A percentile compares a stretch with the other conserved stretches of the same genome.
phyloP scores from a whole-genome alignment of 2,797 vertebrate species.

The Glossophaga mutica region DNA sequence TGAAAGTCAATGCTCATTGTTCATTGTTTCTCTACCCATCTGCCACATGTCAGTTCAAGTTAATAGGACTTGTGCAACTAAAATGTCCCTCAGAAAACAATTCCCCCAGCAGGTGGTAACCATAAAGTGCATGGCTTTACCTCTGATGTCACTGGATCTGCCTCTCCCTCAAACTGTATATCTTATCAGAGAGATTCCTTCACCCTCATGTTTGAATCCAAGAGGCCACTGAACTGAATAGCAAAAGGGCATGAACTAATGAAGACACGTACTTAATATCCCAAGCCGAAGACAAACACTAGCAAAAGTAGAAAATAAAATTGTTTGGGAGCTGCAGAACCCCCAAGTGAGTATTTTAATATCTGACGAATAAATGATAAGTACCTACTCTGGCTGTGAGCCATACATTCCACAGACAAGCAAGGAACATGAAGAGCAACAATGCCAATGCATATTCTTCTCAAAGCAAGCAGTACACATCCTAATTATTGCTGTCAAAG shows the following conservation, averaged over 20 bases:
- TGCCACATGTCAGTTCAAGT: constrained; percentile 24
- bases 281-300: background rate
- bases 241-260: background rate
- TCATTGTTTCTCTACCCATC: background rate
- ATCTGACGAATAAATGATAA: background rate
- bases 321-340: background rate
- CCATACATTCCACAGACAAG: background rate
- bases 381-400: background rate
- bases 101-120: background rate
- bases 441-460: background rate
- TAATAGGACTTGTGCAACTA: background rate
- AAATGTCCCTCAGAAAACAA: background rate
- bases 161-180: background rate
- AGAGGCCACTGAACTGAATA: background rate
- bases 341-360: background rate
- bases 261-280: background rate
- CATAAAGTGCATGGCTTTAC: background rate
- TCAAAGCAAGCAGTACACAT: background rate
- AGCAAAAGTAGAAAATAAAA: background rate
- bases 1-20: background rate
- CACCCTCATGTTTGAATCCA: background rate
- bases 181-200: background rate
- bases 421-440: background rate
- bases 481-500: background rate
- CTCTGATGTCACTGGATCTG: background rate